Evolutionary conservation across 2,888 invertebrate genomes (phyloP).

Genomic region (Bombyx huttoni): DNA sequence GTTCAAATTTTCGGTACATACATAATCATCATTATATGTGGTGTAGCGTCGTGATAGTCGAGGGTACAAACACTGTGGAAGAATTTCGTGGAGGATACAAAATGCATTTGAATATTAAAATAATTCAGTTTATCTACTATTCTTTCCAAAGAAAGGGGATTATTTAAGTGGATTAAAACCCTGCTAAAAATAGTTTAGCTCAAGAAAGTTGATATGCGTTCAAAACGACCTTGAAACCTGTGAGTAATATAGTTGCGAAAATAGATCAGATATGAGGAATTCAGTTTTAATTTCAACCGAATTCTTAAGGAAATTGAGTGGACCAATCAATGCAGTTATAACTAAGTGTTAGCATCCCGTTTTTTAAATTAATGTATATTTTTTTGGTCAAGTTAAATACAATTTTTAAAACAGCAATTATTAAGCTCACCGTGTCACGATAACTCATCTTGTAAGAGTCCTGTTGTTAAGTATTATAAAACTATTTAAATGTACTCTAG

Average conservation of each 20-base stretch:
- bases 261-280: conserved; percentile 29
- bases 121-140: neutral
- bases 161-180: neutral
- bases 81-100: conserved; percentile 7
- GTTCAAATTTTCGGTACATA: conserved; percentile 18
- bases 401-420: neutral
- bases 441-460: conserved; percentile 37
- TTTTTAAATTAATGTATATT: too few relatives aligned
- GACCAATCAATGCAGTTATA: too few relatives aligned
- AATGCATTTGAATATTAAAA: neutral
- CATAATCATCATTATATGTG: conserved; percentile 21
- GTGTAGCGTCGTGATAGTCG: conserved; percentile 28
- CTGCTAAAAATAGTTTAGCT: neutral
- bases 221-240: conserved; percentile 41
- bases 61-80: conserved; percentile 30
- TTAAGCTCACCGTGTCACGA: conserved; percentile 45
- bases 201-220: conserved; percentile 37
- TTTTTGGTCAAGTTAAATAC: too few relatives aligned
- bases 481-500: too few relatives aligned
- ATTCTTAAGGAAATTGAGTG: too few relatives aligned
- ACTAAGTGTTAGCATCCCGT: too few relatives aligned
- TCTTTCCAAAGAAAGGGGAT: neutral
- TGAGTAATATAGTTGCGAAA: conserved; percentile 39
- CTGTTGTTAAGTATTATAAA: neutral
- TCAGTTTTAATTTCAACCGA: too few relatives aligned